These are phyloP conservation scores for Cremastinae sp. DNA, from an alignment of 2,888 invertebrate species.

Conservation along the genomic window DNA sequence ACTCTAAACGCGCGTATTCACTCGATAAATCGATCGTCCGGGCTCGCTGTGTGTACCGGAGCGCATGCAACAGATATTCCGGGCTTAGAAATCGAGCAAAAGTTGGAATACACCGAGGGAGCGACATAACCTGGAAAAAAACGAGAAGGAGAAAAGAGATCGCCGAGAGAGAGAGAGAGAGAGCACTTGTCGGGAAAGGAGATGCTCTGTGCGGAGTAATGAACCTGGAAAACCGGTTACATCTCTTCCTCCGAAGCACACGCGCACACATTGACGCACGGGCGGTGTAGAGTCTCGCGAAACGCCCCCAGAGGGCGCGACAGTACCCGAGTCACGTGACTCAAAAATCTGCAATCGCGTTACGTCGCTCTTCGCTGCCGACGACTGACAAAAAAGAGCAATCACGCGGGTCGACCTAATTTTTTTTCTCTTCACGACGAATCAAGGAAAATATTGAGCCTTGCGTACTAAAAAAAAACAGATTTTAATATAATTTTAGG, in stretches of 20 bases:
- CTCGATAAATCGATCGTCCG: not conserved
- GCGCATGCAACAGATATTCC: slow-evolving; percentile 24
- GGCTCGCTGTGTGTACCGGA: not conserved
- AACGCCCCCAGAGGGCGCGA: no score
- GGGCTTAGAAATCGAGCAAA: slow-evolving; percentile 21
- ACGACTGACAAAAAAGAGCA: no score
- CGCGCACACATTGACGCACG: slow-evolving; percentile 11
- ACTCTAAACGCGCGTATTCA: not conserved
- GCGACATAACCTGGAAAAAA: slow-evolving; percentile 1
- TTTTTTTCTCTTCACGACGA: no score
- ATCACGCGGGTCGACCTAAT: no score
- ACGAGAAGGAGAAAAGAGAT: slow-evolving; percentile 18
- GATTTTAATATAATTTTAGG: no score
- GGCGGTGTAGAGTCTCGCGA: no score
- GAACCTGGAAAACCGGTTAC: slow-evolving; percentile 80
- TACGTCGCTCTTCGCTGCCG: no score
- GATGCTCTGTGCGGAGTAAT: slow-evolving; percentile 77
- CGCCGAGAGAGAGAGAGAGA: slow-evolving; percentile 49
- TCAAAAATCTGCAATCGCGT: no score
- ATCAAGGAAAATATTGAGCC: no score
- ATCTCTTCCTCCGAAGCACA: slow-evolving; percentile 67
- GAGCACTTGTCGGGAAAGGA: slow-evolving; percentile 77
- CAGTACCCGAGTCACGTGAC: no score
- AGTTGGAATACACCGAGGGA: slow-evolving; percentile 26
- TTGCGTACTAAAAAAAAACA: no score